Evolutionary conservation across 2,113 vertebrate species (phyloP), one percentile per base, ranked within the genome.

Genomic region (Mystacornis crossleyi): DNA sequence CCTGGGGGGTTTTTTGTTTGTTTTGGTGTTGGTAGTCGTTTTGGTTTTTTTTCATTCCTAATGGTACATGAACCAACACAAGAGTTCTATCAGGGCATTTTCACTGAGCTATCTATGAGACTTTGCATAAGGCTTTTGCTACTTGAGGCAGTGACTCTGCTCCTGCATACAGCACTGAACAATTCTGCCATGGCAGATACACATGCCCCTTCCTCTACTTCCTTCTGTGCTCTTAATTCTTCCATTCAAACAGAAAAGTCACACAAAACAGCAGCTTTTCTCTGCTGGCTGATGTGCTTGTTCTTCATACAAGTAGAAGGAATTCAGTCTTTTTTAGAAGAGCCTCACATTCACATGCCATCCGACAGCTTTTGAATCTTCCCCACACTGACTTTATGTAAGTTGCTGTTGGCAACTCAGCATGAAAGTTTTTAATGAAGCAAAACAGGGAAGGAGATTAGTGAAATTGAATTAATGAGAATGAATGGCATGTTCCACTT

Each of bases 371-470:
- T 92, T 84, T 58, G 61, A 81, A 74, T 74, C 71, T 91, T 86
- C 91, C 64, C 75, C 77, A 60, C 42, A 33, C 45, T 78, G 94
- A 81, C 24, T 42, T 38, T 70, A 53, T 54, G 25, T 67, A 79
- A 78, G 78, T 74, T 95, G 79, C 81, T 88, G 94, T 81, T 80
- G 91, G 94, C 93, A 96, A 90, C 77, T 48, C 91, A 93, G 93
- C 53, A 45, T 45, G 60, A 43, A 54, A 62, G 34, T 21, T 93
- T 97, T 96, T 88, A 96, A 95, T 84, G 79, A 95, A 81, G 67
- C 54, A 82, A 81, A 96, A 64, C 66, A 62, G 67, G 43, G 34
- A 89, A 53, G 81, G 74, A 85, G 51, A 91, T 74, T 29, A 81
- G 86, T 64, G 36, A 91, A 85, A 66, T 7, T 33, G 66, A 47